Evolutionary conservation across 2,797 vertebrate genomes (phyloP).

Genomic region (Helicolenus hilgendorfi): DNA sequence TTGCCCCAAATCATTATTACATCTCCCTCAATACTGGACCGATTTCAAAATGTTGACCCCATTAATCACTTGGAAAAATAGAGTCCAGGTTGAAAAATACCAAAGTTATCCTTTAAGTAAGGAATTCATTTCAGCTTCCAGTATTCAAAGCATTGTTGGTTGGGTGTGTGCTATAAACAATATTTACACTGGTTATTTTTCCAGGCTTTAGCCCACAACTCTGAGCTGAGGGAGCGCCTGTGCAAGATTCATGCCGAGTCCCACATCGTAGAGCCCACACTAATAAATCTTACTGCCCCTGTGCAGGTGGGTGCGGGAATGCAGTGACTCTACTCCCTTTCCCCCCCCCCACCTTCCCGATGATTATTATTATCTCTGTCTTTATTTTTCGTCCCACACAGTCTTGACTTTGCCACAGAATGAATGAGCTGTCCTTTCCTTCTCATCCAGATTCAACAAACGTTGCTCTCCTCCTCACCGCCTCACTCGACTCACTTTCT

Average conservation of each 20-base stretch:
- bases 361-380: conserved; percentile 48
- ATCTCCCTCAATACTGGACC: neutral
- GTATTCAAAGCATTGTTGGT: neutral
- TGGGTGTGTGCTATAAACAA: conserved; percentile 55
- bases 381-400: conserved; percentile 62
- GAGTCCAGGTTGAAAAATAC: neutral
- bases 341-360: conserved; percentile 14
- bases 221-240: conserved; percentile 97
- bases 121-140: neutral
- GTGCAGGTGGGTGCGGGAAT: conserved; percentile 94
- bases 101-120: neutral
- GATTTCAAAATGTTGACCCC: neutral
- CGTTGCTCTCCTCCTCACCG: conserved; percentile 22
- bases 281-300: conserved; percentile 92
- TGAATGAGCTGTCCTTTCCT: conserved; percentile 55
- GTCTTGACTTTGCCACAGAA: conserved; percentile 54
- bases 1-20: neutral
- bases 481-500: conserved; percentile 20
- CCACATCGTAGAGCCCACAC: conserved; percentile 93
- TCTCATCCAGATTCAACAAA: conserved; percentile 35
- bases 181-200: conserved; percentile 81
- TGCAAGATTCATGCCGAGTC: conserved; percentile 98
- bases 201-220: conserved; percentile 97
- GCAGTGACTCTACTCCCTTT: conserved; percentile 54
- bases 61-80: neutral